phyloP scores from a whole-genome alignment of 2,888 invertebrate genomes.

The Odontocolon sp. region DNA sequence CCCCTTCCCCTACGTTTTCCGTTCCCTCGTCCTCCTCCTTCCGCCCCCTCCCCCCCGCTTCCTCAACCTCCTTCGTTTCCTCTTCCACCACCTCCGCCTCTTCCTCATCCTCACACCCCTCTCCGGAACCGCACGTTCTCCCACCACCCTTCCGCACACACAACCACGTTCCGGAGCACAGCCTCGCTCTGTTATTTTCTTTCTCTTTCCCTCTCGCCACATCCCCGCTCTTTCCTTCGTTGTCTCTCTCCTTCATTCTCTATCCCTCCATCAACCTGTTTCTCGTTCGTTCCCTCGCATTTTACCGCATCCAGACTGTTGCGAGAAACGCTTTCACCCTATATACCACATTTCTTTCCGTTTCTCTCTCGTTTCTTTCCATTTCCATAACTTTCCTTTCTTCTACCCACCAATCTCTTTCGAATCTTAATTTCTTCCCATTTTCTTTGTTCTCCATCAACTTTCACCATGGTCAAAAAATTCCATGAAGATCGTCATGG shows the following conservation, averaged over 20 bases:
- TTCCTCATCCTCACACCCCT: conserved; percentile 63
- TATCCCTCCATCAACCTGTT: conserved; percentile 57
- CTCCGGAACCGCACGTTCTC: conserved; percentile 36
- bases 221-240: conserved; percentile 60
- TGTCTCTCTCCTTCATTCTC: conserved; percentile 57
- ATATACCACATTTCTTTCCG: conserved; percentile 45
- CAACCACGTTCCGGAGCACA: too few species aligned
- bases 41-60: conserved; percentile 65
- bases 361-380: conserved; percentile 56
- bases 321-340: too few species aligned
- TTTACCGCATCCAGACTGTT: too few species aligned
- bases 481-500: not conserved
- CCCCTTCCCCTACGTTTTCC: conserved; percentile 70
- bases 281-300: conserved; percentile 54
- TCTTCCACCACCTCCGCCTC: conserved; percentile 57
- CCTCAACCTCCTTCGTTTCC: conserved; percentile 67
- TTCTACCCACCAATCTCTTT: not conserved
- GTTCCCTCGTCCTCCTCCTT: conserved; percentile 71
- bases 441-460: not conserved
- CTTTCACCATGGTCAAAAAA: not conserved
- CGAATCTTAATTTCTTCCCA: not conserved
- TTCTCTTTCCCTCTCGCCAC: conserved; percentile 65
- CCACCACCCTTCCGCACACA: conserved; percentile 68
- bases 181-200: conserved; percentile 69
- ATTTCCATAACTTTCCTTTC: conserved; percentile 51